Conservation (phyloP, 2,888 invertebrate species). For the Callimorpha dominula region DNA sequence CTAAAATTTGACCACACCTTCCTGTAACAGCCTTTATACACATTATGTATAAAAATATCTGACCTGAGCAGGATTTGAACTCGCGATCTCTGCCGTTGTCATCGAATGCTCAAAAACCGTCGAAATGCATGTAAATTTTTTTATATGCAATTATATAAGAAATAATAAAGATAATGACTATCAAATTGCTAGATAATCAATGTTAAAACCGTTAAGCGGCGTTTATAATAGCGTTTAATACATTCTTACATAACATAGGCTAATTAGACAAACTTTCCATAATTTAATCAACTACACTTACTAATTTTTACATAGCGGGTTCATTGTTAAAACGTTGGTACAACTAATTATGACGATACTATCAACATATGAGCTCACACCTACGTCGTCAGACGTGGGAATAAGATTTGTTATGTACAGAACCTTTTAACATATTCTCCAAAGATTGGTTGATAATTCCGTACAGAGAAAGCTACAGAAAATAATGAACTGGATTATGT, state of each 20-base stretch:
- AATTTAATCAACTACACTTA: constrained; percentile 39
- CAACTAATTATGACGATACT: constrained; percentile 38
- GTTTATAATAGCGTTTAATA: constrained; percentile 1
- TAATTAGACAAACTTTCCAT: constrained; percentile 21
- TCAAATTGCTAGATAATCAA: constrained; percentile 7
- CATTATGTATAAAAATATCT: too few relatives aligned
- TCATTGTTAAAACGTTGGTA: constrained; percentile 43
- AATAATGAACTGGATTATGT: background rate
- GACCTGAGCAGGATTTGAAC: too few relatives aligned
- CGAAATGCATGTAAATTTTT: background rate
- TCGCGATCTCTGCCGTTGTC: too few relatives aligned
- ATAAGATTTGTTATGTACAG: constrained; percentile 43
- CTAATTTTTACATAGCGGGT: constrained; percentile 22
- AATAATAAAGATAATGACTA: constrained; percentile 4
- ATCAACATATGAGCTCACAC: constrained; percentile 51
- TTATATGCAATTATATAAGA: background rate
- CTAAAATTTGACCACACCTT: too few relatives aligned
- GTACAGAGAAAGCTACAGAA: background rate
- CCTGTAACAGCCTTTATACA: too few relatives aligned
- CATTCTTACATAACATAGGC: constrained; percentile 3
- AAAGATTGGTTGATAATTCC: constrained; percentile 11
- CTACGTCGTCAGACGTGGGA: constrained; percentile 47
- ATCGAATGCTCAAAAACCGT: background rate
- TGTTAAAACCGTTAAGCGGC: background rate
- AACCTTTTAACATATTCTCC: constrained; percentile 34